Percentiles rank a stretch among this genome's conserved stretches.
Conservation (phyloP, 2,797 vertebrate species). For the Cossypha polioptera region DNA sequence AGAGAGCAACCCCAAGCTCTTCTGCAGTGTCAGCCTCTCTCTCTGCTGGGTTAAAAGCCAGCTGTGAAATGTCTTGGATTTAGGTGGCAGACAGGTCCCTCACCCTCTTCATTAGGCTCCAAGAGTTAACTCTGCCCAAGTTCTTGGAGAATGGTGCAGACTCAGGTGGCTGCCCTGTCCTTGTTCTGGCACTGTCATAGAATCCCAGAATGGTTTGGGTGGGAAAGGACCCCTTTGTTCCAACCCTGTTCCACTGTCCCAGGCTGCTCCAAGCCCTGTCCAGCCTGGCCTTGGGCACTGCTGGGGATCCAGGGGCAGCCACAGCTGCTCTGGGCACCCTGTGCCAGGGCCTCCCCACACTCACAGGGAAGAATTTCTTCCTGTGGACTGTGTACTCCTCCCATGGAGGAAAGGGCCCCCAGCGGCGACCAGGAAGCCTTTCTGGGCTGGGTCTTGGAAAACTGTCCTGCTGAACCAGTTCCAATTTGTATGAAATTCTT, state of each 20-base stretch:
- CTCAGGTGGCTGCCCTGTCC: neutral
- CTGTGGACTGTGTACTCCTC: neutral
- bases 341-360: neutral
- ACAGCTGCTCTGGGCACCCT: no score
- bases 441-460: conserved; percentile 6
- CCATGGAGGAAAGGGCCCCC: neutral
- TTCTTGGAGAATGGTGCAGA: neutral
- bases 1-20: neutral
- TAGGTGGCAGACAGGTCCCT: neutral
- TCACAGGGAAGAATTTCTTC: neutral
- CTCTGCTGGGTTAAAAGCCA: neutral
- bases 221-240: neutral
- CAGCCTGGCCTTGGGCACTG: no score
- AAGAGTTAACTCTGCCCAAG: neutral
- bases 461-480: conserved; percentile 56
- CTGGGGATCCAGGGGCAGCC: no score
- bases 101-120: neutral
- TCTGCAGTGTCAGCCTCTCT: neutral
- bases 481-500: conserved; percentile 55
- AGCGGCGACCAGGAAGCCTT: neutral
- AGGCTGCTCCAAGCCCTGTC: no score
- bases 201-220: neutral
- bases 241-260: no score
- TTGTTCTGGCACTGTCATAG: neutral
- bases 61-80: neutral